Evolutionary conservation across 2,888 invertebrate genomes (phyloP).

Genomic region (Hirudinaria manillensis): DNA sequence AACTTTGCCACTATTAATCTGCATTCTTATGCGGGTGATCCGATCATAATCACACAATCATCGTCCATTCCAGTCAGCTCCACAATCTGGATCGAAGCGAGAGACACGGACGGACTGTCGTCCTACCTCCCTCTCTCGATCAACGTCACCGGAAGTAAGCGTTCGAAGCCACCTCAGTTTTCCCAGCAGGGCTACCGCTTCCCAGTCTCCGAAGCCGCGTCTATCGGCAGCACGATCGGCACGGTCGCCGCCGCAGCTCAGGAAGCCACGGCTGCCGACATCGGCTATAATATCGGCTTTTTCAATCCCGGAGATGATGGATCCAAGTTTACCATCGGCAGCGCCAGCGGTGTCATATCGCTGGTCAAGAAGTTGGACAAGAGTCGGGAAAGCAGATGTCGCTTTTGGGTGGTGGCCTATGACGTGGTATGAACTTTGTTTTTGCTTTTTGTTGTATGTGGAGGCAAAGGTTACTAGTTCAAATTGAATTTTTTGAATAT

Average conservation of each 20-base stretch:
- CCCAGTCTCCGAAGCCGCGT: slow-evolving; percentile 88
- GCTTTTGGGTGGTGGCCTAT: slow-evolving; percentile 43
- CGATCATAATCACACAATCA: too few relatives aligned
- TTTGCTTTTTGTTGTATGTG: not conserved
- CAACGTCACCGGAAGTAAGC: slow-evolving; percentile 56
- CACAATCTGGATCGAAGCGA: slow-evolving; percentile 84
- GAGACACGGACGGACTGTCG: slow-evolving; percentile 31
- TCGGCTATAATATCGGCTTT: slow-evolving; percentile 33
- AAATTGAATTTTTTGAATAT: not conserved
- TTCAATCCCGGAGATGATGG: slow-evolving; percentile 33
- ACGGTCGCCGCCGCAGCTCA: slow-evolving; percentile 51
- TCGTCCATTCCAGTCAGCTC: slow-evolving; percentile 58
- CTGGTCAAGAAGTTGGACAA: slow-evolving; percentile 68
- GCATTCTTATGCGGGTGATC: too few relatives aligned
- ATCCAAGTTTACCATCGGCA: slow-evolving; percentile 46
- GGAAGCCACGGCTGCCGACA: slow-evolving; percentile 46
- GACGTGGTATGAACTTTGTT: slow-evolving; percentile 37
- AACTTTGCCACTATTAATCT: too few relatives aligned
- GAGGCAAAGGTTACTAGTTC: not conserved
- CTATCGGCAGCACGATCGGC: slow-evolving; percentile 83
- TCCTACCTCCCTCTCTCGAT: slow-evolving; percentile 40
- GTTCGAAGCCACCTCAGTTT: slow-evolving; percentile 69
- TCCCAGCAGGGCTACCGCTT: slow-evolving; percentile 63
- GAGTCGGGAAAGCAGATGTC: slow-evolving; percentile 51
- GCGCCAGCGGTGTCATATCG: slow-evolving; percentile 39